A percentile compares a stretch with the other conserved stretches of the same genome.
phyloP scores from a whole-genome alignment of 2,797 vertebrate genomes.

The Diplodus puntazzo region DNA sequence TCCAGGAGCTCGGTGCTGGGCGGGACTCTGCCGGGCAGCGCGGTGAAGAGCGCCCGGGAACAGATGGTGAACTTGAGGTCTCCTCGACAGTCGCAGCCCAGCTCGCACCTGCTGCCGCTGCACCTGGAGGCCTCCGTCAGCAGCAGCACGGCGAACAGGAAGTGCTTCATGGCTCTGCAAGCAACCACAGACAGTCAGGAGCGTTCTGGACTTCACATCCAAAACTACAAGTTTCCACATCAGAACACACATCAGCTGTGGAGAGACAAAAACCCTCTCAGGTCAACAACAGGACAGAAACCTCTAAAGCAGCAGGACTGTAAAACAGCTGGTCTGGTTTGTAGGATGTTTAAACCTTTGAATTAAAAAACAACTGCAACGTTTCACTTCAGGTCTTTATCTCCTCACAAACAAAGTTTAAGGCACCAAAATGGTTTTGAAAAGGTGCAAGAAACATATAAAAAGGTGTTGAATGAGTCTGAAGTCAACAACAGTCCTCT shows the following conservation, averaged over 20 bases:
- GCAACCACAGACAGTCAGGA: neutral
- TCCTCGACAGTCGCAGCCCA: slow-evolving; percentile 77
- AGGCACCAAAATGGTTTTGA: too few species aligned
- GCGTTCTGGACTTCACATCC: neutral
- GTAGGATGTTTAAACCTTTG: too few species aligned
- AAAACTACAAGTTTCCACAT: neutral
- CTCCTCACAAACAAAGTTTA: too few species aligned
- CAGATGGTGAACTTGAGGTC: slow-evolving; percentile 85
- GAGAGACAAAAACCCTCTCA: neutral
- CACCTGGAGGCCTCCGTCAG: slow-evolving; percentile 39
- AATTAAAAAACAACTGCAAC: too few species aligned
- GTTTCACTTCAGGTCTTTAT: too few species aligned
- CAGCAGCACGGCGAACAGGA: slow-evolving; percentile 62
- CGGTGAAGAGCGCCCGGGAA: slow-evolving; percentile 66
- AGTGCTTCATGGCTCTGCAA: slow-evolving; percentile 59
- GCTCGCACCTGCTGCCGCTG: slow-evolving; percentile 54
- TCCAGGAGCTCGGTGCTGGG: slow-evolving; percentile 83
- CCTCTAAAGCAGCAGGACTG: too few species aligned
- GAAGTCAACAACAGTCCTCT: too few species aligned
- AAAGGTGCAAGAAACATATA: too few species aligned
- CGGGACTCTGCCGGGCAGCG: slow-evolving; percentile 73
- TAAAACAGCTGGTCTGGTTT: too few species aligned
- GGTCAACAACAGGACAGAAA: too few species aligned
- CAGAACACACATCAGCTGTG: neutral
- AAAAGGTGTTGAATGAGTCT: too few species aligned